A percentile compares a stretch with the other conserved stretches of the same genome.
These are phyloP conservation scores for Pampusana beccarii DNA, from an alignment of 2,113 vertebrate genomes.

Conservation along the genomic window DNA sequence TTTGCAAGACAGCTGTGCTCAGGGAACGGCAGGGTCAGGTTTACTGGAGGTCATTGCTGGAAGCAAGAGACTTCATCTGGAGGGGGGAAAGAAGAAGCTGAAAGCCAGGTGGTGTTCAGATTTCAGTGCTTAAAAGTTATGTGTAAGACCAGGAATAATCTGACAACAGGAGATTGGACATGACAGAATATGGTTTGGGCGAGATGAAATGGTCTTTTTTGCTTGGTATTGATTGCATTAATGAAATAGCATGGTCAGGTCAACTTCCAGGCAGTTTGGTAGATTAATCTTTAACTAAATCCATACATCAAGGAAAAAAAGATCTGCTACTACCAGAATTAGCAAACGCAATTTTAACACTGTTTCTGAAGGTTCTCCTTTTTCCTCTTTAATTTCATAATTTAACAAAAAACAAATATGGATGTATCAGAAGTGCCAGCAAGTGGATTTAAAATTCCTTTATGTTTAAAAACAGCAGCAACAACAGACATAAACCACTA, in stretches of 20 bases:
- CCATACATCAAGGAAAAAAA: constrained; percentile 50
- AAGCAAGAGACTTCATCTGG: constrained; percentile 52
- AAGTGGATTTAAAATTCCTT: constrained; percentile 63
- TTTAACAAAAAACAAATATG: constrained; percentile 49
- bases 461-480: constrained; percentile 65
- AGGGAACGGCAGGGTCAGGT: constrained; percentile 69
- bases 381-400: constrained; percentile 68
- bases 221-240: constrained; percentile 51
- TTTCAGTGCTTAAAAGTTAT: constrained; percentile 48
- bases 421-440: constrained; percentile 75
- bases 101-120: constrained; percentile 56
- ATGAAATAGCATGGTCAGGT: constrained; percentile 23
- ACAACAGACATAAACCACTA: constrained; percentile 54
- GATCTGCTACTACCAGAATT: constrained; percentile 40
- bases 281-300: constrained; percentile 61
- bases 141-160: neutral
- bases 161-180: constrained; percentile 9
- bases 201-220: constrained; percentile 60
- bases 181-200: constrained; percentile 23
- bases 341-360: constrained; percentile 43
- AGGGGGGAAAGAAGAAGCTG: constrained; percentile 21
- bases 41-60: constrained; percentile 41
- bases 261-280: constrained; percentile 58
- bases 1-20: constrained; percentile 76
- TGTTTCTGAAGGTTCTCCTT: constrained; percentile 69